Evolutionary conservation across 1,140 invertebrate species (phyloP), one percentile per base, ranked within the genome.

Genomic region (Protaetia brevitarsis): DNA sequence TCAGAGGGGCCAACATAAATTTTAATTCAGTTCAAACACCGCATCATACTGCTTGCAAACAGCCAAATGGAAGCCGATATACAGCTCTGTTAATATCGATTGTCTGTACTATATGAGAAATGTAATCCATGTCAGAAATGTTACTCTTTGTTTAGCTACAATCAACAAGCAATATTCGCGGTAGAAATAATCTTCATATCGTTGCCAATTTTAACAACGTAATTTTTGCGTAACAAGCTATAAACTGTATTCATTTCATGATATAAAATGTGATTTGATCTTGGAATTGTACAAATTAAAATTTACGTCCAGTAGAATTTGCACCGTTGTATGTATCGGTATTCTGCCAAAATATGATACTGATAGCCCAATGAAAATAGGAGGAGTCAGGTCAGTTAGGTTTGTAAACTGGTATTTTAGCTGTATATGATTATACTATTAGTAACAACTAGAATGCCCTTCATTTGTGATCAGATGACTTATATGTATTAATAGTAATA

Each of bases 231-330:
- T 61, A 21, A 23, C 8, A 26, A 30, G 29, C 31, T 31, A 27
- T 27, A 58, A 16, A 31, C 5, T n/a, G 21, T 5, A 13, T 45
- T 13, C 41, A 7, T 45, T 45, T 45, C 0, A n/a, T n/a, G 36
- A 61, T n/a, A 36, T 61, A 30, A 61, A 61, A 30, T 61, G 59
- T 31, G 19, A 21, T 61, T 27, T 61, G 59, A 61, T 31, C 59
- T 61, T 36, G 59, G 59, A 61, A 61, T 61, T 61, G 59, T 61
- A 61, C 59, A 61, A 61, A 61, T 29, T n/a, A 61, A 61, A 61
- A 61, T 31, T 61, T 36, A 30, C 59, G 59, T 61, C 59, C 59
- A 61, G 30, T 30, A 61, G 59, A 31, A 30, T 36, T n/a, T 61
- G n/a, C n/a, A n/a, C 21, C 26, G 21, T 27, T 61, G 13, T 61